phyloP scores from a whole-genome alignment of 2,113 vertebrate species.

The Halichoerus grypus region DNA sequence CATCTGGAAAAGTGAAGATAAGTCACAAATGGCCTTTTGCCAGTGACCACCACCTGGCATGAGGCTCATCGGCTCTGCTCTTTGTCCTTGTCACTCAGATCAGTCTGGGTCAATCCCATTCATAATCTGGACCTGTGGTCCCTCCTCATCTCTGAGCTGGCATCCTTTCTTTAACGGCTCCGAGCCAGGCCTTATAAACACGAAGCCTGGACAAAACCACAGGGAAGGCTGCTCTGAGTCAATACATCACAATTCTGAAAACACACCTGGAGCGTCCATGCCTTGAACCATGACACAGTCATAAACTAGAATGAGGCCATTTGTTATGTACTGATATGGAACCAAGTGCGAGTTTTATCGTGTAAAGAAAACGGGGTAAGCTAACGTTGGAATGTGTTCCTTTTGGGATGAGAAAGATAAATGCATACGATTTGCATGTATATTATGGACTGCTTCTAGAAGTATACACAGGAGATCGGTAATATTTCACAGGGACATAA shows the following conservation, averaged over 20 bases:
- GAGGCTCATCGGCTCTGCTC: background rate
- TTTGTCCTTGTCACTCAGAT: conserved; percentile 17
- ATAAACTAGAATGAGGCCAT: background rate
- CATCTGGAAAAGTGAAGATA: conserved; percentile 44
- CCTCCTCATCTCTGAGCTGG: background rate
- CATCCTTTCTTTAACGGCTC: background rate
- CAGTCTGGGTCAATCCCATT: background rate
- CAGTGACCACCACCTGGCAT: conserved; percentile 46
- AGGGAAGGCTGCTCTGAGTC: background rate
- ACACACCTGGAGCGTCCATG: background rate
- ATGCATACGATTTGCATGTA: background rate
- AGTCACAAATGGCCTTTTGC: conserved; percentile 31
- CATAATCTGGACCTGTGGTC: background rate
- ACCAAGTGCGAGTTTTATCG: background rate
- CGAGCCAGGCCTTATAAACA: background rate
- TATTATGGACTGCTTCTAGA: background rate
- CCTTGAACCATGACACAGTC: background rate
- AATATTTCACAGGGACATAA: background rate
- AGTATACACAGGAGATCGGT: background rate
- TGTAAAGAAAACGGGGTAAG: background rate
- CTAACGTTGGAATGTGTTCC: background rate
- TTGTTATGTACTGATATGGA: background rate
- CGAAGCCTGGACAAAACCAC: background rate
- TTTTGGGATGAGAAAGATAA: background rate
- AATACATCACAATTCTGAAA: background rate